phyloP scores from a whole-genome alignment of 2,797 vertebrate species.

The Hippopotamyrus pictus region DNA sequence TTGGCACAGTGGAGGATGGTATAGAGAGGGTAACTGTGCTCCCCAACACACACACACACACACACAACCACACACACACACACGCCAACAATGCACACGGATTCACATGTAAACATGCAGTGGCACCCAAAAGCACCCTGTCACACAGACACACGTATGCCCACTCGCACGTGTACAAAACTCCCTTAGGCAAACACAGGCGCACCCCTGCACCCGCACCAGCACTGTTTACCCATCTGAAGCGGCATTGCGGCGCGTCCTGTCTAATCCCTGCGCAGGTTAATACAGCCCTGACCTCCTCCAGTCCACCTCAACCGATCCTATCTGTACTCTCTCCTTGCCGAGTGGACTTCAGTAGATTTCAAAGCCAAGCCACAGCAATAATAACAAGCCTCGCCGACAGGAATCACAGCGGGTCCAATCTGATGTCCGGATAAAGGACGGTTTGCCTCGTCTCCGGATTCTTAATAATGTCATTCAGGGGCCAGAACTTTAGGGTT shows the following conservation, averaged over 20 bases:
- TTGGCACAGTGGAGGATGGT: background rate
- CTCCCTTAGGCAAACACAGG: conserved; percentile 30
- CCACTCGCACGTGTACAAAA: background rate
- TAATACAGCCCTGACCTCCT: conserved; percentile 72
- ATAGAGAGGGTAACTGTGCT: conserved; percentile 25
- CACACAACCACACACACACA: conserved; percentile 16
- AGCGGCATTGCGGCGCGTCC: conserved; percentile 37
- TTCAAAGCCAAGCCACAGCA: conserved; percentile 63
- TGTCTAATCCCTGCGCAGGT: conserved; percentile 69
- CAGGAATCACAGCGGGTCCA: conserved; percentile 37
- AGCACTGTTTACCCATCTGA: conserved; percentile 47
- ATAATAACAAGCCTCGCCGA: conserved; percentile 46
- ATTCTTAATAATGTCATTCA: conserved; percentile 61
- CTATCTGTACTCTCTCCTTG: conserved; percentile 56
- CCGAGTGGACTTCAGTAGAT: conserved; percentile 66
- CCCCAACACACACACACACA: conserved; percentile 18
- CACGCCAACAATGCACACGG: background rate
- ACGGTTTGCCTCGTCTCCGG: conserved; percentile 64
- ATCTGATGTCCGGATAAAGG: conserved; percentile 66
- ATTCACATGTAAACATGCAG: conserved; percentile 19
- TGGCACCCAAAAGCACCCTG: background rate
- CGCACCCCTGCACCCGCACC: conserved; percentile 18
- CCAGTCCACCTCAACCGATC: conserved; percentile 62
- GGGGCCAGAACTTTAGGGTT: conserved; percentile 35
- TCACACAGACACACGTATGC: conserved; percentile 25